Percentiles rank a stretch among this genome's conserved stretches.
phyloP scores from a whole-genome alignment of 2,113 vertebrate genomes.

The Mirounga angustirostris region DNA sequence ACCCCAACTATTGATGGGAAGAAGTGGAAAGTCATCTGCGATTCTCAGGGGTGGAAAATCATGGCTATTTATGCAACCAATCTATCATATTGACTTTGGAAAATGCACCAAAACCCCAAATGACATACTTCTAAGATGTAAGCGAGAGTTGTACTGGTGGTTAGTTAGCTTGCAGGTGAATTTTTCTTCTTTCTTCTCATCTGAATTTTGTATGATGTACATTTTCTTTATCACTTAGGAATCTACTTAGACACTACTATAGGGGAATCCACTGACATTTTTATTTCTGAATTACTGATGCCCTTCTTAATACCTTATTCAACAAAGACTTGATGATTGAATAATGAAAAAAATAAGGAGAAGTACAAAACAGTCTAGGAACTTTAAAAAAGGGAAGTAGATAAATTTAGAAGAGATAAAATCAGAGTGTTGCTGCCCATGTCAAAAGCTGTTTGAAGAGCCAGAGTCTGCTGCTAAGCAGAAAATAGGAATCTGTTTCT shows the following conservation, averaged over 20 bases:
- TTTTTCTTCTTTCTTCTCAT: background rate
- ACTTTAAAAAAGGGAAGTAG: background rate
- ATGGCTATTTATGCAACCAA: accelerated
- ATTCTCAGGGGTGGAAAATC: background rate
- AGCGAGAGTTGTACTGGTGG: background rate
- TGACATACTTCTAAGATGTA: background rate
- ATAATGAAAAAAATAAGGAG: too few relatives aligned
- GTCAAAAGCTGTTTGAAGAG: background rate
- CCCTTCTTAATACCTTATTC: background rate
- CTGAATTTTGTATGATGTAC: background rate
- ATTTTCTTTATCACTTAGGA: background rate
- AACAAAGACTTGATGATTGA: background rate
- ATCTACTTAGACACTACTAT: background rate
- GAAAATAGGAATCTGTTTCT: background rate
- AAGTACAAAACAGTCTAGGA: background rate
- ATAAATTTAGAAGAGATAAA: background rate
- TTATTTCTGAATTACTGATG: background rate
- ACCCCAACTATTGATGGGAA: background rate
- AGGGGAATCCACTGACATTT: background rate
- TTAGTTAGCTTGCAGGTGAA: background rate
- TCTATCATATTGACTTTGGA: background rate
- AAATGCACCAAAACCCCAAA: background rate
- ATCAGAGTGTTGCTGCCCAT: background rate
- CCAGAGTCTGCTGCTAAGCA: background rate
- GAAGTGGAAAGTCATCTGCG: background rate